Percentiles rank a stretch among this genome's conserved stretches.
These are phyloP conservation scores for Nasonia oneida DNA, from an alignment of 2,888 invertebrate genomes.

Conservation along the genomic window DNA sequence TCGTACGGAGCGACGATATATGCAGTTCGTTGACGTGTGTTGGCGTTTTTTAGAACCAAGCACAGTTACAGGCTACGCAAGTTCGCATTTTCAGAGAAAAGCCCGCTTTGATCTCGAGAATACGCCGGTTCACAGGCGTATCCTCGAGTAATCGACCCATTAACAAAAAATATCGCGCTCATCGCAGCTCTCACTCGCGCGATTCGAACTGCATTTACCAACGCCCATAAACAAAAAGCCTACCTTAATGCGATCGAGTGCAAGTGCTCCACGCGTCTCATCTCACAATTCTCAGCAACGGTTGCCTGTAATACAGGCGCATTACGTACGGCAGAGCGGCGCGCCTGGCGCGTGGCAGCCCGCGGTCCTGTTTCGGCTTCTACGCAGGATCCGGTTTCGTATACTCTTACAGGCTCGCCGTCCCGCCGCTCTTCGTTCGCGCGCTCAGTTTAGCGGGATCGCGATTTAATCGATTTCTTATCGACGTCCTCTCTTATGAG, in stretches of 20 bases:
- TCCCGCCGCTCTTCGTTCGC: conserved; percentile 6
- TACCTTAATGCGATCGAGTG: not conserved
- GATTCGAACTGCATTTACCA: not conserved
- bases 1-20: too few relatives aligned
- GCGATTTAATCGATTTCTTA: conserved; percentile 20
- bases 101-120: too few relatives aligned
- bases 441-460: not conserved
- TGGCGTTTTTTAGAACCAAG: too few relatives aligned
- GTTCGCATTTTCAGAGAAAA: too few relatives aligned
- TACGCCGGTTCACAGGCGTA: too few relatives aligned
- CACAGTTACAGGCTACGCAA: too few relatives aligned
- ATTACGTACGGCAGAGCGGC: not conserved
- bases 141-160: too few relatives aligned
- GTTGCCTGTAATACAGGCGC: not conserved
- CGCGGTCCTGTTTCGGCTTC: not conserved
- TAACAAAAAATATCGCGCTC: not conserved
- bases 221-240: not conserved
- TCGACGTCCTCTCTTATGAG: not conserved
- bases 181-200: not conserved
- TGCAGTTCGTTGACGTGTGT: too few relatives aligned
- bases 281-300: not conserved
- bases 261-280: not conserved
- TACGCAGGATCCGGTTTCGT: not conserved
- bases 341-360: conserved; percentile 15
- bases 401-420: not conserved